These are phyloP conservation scores for Saccopteryx leptura DNA, from an alignment of 2,113 vertebrate genomes.

Conservation along the genomic window DNA sequence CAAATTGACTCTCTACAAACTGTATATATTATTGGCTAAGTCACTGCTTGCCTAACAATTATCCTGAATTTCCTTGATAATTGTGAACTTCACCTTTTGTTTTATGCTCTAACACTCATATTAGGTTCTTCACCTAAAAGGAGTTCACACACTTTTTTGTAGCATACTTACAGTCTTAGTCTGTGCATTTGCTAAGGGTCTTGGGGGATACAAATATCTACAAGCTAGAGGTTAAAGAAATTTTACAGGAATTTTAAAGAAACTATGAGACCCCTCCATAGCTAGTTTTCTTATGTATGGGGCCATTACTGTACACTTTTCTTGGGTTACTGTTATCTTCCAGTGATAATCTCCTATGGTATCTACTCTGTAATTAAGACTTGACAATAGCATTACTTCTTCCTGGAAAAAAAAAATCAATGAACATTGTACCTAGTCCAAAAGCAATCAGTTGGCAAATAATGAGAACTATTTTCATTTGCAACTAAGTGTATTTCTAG, in stretches of 20 bases:
- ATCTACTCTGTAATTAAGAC: constrained; percentile 62
- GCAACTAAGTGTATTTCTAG: constrained; percentile 46
- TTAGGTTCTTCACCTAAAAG: constrained; percentile 42
- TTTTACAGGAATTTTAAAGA: constrained; percentile 11
- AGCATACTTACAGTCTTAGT: background rate
- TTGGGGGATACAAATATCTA: background rate
- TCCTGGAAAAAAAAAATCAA: constrained; percentile 61
- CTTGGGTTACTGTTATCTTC: constrained; percentile 44
- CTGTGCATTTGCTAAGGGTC: background rate
- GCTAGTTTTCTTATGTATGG: background rate
- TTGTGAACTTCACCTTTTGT: background rate
- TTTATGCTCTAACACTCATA: background rate
- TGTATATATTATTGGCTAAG: background rate
- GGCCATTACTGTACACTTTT: background rate
- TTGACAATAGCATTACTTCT: constrained; percentile 38
- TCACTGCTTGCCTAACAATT: background rate
- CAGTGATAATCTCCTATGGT: constrained; percentile 8
- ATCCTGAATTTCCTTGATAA: constrained; percentile 10
- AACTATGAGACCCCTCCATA: constrained; percentile 10
- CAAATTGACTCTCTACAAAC: background rate
- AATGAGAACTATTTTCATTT: background rate
- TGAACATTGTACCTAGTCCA: background rate
- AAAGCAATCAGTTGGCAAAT: constrained; percentile 64
- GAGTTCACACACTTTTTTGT: background rate
- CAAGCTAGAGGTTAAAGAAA: constrained; percentile 40